Conservation (phyloP, 2,797 vertebrate genomes). For the Danio aesculapii region DNA sequence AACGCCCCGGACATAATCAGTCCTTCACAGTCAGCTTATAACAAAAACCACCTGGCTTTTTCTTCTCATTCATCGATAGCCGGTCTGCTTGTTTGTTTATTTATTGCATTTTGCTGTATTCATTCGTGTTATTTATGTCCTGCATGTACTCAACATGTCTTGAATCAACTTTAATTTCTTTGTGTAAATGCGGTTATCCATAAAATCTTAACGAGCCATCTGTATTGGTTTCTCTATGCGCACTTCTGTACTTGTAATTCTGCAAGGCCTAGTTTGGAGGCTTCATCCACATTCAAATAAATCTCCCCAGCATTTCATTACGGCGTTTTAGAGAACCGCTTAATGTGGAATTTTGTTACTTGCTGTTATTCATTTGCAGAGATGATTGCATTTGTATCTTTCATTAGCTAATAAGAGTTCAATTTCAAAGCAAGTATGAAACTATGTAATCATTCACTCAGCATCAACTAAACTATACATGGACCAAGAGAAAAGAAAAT, state of each 20-base stretch:
- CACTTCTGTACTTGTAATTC: neutral
- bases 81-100: conserved; percentile 25
- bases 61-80: conserved; percentile 29
- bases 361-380: conserved; percentile 53
- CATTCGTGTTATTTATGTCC: conserved; percentile 32
- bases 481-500: too few species aligned
- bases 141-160: conserved; percentile 39
- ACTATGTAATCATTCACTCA: neutral
- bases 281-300: conserved; percentile 33
- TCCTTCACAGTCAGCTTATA: conserved; percentile 47
- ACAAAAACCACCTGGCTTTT: conserved; percentile 52
- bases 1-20: conserved; percentile 34
- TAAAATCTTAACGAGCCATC: conserved; percentile 55
- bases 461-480: neutral
- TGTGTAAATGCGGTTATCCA: conserved; percentile 33
- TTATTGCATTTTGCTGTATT: conserved; percentile 20
- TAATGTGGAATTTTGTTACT: conserved; percentile 31
- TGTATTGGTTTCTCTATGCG: conserved; percentile 47
- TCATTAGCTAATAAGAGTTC: conserved; percentile 42
- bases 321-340: conserved; percentile 44
- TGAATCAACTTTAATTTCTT: conserved; percentile 45
- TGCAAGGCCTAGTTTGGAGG: conserved; percentile 15
- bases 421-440: neutral
- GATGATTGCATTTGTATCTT: conserved; percentile 45
- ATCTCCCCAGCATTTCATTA: conserved; percentile 37